These are phyloP conservation scores for Fulica atra DNA, from an alignment of 2,113 vertebrate species.

Conservation along the genomic window DNA sequence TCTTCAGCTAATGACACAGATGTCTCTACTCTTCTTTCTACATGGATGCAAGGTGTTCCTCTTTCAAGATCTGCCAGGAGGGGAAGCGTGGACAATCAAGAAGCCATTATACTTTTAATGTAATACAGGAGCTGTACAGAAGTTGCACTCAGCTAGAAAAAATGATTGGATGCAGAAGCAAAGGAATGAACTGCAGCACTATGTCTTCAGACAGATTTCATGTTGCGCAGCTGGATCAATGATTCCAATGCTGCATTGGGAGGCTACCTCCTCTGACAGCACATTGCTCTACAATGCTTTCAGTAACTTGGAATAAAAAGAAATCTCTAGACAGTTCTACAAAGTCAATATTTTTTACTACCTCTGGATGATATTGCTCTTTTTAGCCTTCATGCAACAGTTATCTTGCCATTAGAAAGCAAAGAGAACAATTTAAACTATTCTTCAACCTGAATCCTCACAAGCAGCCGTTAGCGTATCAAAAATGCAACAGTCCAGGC, in stretches of 20 bases:
- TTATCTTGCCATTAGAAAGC: not conserved
- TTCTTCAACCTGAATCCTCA: not conserved
- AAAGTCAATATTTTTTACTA: not conserved
- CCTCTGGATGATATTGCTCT: not conserved
- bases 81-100: not conserved
- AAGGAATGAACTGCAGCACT: not conserved
- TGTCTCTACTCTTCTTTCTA: not conserved
- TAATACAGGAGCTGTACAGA: not conserved
- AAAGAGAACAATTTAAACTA: not conserved
- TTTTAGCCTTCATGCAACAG: not conserved
- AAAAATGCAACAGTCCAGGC: not conserved
- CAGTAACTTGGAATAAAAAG: not conserved
- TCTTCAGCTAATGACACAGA: not conserved
- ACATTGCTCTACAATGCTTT: not conserved
- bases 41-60: not conserved
- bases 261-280: not conserved
- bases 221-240: not conserved
- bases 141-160: not conserved
- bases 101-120: not conserved
- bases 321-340: not conserved
- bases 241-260: not conserved
- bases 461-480: rapidly evolving
- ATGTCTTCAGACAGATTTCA: not conserved
- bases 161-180: not conserved
- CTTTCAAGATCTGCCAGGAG: not conserved